Conservation (phyloP, 2,888 invertebrate species). For the Camptogramma bilineatum region DNA sequence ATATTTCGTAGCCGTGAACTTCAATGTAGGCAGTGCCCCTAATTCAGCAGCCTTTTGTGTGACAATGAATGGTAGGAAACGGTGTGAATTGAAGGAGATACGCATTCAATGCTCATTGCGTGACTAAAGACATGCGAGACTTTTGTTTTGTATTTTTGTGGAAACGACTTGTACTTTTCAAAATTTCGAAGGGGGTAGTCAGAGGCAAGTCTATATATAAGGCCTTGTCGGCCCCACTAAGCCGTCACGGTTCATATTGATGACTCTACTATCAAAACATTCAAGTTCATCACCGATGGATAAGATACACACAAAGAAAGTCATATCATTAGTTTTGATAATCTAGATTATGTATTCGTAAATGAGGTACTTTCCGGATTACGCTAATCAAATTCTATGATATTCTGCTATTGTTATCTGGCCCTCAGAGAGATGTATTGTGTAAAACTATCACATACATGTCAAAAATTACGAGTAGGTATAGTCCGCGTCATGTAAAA, state of each 20-base stretch:
- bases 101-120: slow-evolving; percentile 13
- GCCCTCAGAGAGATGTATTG: background rate
- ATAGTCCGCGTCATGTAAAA: no score
- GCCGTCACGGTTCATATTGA: background rate
- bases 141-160: slow-evolving; percentile 14
- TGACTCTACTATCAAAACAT: background rate
- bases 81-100: slow-evolving; percentile 24
- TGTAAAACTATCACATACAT: background rate
- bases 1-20: background rate
- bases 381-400: background rate
- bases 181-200: background rate
- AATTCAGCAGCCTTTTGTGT: slow-evolving; percentile 2
- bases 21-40: background rate
- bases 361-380: background rate
- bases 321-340: background rate
- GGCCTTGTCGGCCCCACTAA: no score
- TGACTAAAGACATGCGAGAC: slow-evolving; percentile 20
- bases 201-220: no score
- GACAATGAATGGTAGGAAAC: slow-evolving; percentile 21
- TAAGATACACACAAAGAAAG: background rate
- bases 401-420: background rate
- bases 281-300: background rate
- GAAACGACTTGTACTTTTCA: background rate
- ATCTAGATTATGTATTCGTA: background rate
- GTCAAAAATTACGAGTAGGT: no score